A percentile compares a stretch with the other conserved stretches of the same genome.
phyloP scores from a whole-genome alignment of 2,888 invertebrate genomes.

The Rhingia rostrata region DNA sequence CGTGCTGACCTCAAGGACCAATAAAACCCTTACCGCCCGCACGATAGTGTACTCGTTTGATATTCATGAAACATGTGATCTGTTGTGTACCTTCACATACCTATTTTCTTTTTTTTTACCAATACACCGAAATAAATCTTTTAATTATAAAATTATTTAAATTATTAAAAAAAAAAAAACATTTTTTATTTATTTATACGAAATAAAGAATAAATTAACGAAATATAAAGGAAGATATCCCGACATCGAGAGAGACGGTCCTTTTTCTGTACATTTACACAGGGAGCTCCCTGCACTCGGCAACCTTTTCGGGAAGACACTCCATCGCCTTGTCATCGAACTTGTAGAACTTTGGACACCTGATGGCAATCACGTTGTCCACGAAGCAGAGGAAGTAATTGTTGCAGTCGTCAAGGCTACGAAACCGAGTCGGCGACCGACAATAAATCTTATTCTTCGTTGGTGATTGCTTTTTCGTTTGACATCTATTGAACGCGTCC shows the following conservation, averaged over 20 bases:
- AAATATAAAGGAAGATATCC: slow-evolving; percentile 26
- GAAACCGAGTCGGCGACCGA: slow-evolving; percentile 67
- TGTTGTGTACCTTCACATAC: slow-evolving; percentile 8
- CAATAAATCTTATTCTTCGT: slow-evolving; percentile 52
- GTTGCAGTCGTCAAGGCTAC: slow-evolving; percentile 67
- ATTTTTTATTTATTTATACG: slow-evolving; percentile 16
- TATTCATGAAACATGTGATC: slow-evolving; percentile 48
- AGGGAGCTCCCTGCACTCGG: slow-evolving; percentile 56
- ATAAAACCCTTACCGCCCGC: neutral
- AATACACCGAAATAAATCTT: slow-evolving; percentile 24
- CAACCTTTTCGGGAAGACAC: slow-evolving; percentile 72
- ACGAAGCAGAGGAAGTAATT: slow-evolving; percentile 73
- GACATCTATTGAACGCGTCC: slow-evolving; percentile 57
- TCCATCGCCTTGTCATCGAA: slow-evolving; percentile 72
- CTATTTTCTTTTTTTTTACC: slow-evolving; percentile 2
- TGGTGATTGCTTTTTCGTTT: neutral
- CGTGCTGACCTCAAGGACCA: neutral
- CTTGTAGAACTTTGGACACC: slow-evolving; percentile 75
- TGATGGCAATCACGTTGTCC: slow-evolving; percentile 72
- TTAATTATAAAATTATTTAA: slow-evolving; percentile 40
- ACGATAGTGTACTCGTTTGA: slow-evolving; percentile 21
- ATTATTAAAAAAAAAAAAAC: slow-evolving; percentile 23
- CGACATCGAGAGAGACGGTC: slow-evolving; percentile 7
- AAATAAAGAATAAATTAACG: slow-evolving; percentile 36
- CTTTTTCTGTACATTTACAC: slow-evolving; percentile 13